Conservation (phyloP, 2,888 invertebrate genomes). For the Gastrophysa polygoni region DNA sequence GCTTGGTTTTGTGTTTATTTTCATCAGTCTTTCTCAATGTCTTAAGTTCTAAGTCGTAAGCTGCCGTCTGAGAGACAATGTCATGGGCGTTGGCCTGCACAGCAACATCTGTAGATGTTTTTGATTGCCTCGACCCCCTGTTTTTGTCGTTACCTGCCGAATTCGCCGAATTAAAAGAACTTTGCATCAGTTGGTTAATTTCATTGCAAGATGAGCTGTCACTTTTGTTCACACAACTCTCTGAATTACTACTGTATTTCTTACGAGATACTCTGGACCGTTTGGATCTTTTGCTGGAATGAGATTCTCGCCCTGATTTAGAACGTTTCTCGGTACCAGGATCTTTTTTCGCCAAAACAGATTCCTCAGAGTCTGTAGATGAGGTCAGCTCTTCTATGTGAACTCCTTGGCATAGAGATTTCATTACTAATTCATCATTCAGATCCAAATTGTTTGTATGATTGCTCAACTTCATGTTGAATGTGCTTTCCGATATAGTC, state of each 20-base stretch:
- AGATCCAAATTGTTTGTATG: constrained; percentile 51
- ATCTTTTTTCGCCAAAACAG: constrained; percentile 38
- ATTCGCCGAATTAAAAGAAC: constrained; percentile 58
- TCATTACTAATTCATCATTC: constrained; percentile 55
- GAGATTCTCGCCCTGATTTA: constrained; percentile 42
- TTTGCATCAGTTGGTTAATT: constrained; percentile 58
- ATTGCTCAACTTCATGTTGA: constrained; percentile 51
- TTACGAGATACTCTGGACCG: constrained; percentile 38
- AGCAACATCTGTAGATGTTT: constrained; percentile 63
- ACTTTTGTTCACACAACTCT: constrained; percentile 39
- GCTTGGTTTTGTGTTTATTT: constrained; percentile 45
- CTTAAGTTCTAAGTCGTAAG: constrained; percentile 32
- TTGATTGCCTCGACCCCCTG: constrained; percentile 57
- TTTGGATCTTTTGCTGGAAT: constrained; percentile 42
- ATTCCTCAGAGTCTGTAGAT: constrained; percentile 38
- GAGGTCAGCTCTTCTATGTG: constrained; percentile 48
- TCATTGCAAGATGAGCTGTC: constrained; percentile 59
- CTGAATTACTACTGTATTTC: constrained; percentile 41
- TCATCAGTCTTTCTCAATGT: constrained; percentile 40
- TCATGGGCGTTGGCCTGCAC: constrained; percentile 66
- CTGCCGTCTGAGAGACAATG: constrained; percentile 56
- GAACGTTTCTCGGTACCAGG: constrained; percentile 43
- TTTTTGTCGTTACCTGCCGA: constrained; percentile 54
- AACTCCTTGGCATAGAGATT: constrained; percentile 52
- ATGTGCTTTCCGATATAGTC: constrained; percentile 54